Base-by-base conservation (phyloP, 2,113 vertebrate genomes). In the Nibea albiflora region DNA sequence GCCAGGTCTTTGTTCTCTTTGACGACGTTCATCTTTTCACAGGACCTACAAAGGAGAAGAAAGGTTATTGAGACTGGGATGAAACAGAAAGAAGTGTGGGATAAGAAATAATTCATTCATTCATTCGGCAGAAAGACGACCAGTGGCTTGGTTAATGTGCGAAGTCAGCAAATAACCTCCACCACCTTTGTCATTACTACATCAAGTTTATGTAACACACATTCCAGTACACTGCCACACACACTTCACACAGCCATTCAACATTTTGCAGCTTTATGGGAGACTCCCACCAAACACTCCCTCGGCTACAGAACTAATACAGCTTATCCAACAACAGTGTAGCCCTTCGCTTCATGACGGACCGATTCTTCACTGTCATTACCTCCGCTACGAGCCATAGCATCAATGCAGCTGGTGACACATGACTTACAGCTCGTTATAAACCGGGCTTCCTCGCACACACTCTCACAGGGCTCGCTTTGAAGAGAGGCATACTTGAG, bases 1-100 rank as follows among this genome's bases (percentile, higher is more conserved):
- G 98, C 98, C 95, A 99, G 93, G 95, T 99, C 98, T 94, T 96
- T 97, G 95, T 99, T 99, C 87, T 99, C 98, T 93, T 97, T 98
- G 93, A 99, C 94, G 94, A 99, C 93, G 90, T 99, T 99, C 98
- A 99, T 99, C 96, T 97, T 99, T 95, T 90, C 94, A 94, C 90
- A 93, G 93, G 93, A 93, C 94, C 98, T 99, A 81, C 66, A 95
- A 80, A 26, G 80, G 20, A 90, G 62, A 65, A 76, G 22, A 70
- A 54, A 17, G 78, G 28, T 50, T 22, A 39, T 26, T 24, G 68
- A 39, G 4, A 71, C 16, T 47, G n/a, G 35, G 57, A 57, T 63
- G 1, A 65, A 47, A 66, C 61, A 64, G 1, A 7, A 56, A 39
- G 14, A 58, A 1, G 11, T 11, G 16, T 19, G 8, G 28, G 1